Percentiles rank a stretch among this genome's conserved stretches.
Conservation (phyloP, 92 coral and sea anemone species). For the Epizoanthus rinbou region DNA sequence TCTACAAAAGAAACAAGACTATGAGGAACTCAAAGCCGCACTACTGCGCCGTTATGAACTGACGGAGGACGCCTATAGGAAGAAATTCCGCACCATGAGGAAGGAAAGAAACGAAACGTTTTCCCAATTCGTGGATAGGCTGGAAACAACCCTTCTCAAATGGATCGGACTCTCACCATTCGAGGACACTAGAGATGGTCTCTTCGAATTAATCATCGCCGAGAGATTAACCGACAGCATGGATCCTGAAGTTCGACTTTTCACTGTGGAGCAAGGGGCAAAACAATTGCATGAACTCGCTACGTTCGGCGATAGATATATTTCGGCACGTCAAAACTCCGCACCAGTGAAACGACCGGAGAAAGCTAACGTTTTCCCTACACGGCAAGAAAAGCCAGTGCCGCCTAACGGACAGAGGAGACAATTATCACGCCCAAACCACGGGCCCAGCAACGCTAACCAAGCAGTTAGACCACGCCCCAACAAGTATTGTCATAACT, state of each 20-base stretch:
- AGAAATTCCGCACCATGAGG: conserved; percentile 9
- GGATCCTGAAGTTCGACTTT: background rate
- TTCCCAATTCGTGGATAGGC: conserved; percentile 25
- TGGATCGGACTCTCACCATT: conserved; percentile 25
- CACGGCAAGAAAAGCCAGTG: conserved; percentile 21
- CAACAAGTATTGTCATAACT: conserved; percentile 3
- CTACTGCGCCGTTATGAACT: conserved; percentile 14
- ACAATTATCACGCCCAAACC: background rate
- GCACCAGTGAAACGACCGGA: conserved; percentile 1
- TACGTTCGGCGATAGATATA: conserved; percentile 8
- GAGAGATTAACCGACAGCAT: conserved; percentile 24
- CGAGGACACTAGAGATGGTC: conserved; percentile 12
- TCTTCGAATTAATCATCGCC: conserved; percentile 8
- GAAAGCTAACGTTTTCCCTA: conserved; percentile 1
- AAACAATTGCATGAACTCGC: conserved; percentile 13
- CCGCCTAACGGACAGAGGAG: conserved; percentile 20
- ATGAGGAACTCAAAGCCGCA: conserved; percentile 22
- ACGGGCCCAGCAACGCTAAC: conserved; percentile 22
- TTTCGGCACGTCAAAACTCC: background rate
- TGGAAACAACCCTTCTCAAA: conserved; percentile 19
- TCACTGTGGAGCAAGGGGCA: conserved; percentile 8
- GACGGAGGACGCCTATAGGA: conserved; percentile 19
- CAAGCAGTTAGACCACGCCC: conserved; percentile 6
- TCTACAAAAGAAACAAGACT: conserved; percentile 22
- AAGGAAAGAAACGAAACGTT: conserved; percentile 5